These are phyloP conservation scores for Heliconius himera DNA, from an alignment of 1,140 invertebrate species.

Conservation along the genomic window DNA sequence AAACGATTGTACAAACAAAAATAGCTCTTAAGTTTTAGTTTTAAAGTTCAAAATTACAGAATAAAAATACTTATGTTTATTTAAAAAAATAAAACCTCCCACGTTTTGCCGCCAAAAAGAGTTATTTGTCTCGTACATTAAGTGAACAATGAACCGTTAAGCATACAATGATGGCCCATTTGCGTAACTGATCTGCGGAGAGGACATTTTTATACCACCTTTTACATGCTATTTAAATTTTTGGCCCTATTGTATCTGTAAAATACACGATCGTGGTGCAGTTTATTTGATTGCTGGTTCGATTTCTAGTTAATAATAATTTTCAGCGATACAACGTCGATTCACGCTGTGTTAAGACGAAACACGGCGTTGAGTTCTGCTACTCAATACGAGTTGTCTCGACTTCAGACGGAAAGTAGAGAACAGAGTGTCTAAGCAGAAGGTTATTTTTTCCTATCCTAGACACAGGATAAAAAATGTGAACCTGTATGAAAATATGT, in stretches of 20 bases:
- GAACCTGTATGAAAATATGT: no score
- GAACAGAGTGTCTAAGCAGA: no score
- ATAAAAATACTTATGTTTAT: not conserved
- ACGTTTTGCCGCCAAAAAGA: slow-evolving; percentile 65
- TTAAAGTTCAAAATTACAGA: slow-evolving; percentile 22
- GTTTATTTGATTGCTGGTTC: no score
- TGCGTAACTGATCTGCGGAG: slow-evolving; percentile 52
- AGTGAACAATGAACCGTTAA: slow-evolving; percentile 73
- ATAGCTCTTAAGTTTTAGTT: slow-evolving; percentile 3
- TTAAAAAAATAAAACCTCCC: slow-evolving; percentile 56
- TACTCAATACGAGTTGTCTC: no score
- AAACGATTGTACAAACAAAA: not conserved
- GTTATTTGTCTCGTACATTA: slow-evolving; percentile 72
- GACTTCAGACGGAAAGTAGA: no score
- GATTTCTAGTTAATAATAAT: no score
- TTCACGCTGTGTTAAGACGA: no score
- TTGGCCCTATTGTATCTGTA: slow-evolving; percentile 9
- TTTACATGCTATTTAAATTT: slow-evolving; percentile 22
- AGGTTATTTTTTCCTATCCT: no score
- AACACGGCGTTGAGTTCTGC: no score
- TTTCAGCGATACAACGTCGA: no score
- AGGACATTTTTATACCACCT: slow-evolving; percentile 22
- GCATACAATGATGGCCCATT: slow-evolving; percentile 59
- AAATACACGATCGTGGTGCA: not conserved
- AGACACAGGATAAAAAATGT: no score